phyloP scores from a whole-genome alignment of 2,888 invertebrate species.

The Andrena trimmerana region DNA sequence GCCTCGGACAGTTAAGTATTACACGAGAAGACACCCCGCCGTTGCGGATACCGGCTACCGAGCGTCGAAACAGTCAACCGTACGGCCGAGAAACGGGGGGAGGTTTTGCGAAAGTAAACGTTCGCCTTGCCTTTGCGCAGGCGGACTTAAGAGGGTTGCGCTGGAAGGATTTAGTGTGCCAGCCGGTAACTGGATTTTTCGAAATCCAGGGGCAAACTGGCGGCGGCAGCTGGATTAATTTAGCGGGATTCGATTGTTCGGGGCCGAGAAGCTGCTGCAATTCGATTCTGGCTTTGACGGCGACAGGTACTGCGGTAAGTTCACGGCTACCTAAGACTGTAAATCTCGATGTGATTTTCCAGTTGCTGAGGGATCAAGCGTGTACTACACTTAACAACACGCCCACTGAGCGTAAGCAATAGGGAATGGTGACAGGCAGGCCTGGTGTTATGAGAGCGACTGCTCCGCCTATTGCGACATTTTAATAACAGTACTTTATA shows the following conservation, averaged over 20 bases:
- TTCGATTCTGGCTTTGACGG: background rate
- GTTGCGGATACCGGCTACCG: slow-evolving; percentile 39
- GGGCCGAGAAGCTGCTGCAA: slow-evolving; percentile 30
- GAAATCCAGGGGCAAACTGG: slow-evolving; percentile 16
- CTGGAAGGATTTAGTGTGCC: slow-evolving; percentile 46
- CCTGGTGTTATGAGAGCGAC: too few relatives aligned
- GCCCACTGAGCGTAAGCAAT: slow-evolving; percentile 4
- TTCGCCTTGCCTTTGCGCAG: slow-evolving; percentile 9
- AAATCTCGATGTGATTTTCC: slow-evolving; percentile 33
- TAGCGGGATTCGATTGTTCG: slow-evolving; percentile 54
- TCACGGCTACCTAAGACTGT: background rate
- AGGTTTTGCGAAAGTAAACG: background rate
- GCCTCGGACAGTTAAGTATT: background rate
- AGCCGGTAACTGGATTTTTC: slow-evolving; percentile 49
- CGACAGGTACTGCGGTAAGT: slow-evolving; percentile 17
- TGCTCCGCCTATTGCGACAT: too few relatives aligned
- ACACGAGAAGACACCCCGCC: slow-evolving; percentile 19
- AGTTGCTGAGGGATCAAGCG: background rate
- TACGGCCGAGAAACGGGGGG: background rate
- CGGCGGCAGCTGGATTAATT: slow-evolving; percentile 49
- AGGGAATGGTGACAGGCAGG: background rate
- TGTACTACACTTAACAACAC: background rate
- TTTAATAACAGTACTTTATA: too few relatives aligned
- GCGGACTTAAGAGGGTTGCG: slow-evolving; percentile 17
- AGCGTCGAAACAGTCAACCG: slow-evolving; percentile 24